phyloP scores from a whole-genome alignment of 2,113 vertebrate genomes.

The Melanocharis versteri region DNA sequence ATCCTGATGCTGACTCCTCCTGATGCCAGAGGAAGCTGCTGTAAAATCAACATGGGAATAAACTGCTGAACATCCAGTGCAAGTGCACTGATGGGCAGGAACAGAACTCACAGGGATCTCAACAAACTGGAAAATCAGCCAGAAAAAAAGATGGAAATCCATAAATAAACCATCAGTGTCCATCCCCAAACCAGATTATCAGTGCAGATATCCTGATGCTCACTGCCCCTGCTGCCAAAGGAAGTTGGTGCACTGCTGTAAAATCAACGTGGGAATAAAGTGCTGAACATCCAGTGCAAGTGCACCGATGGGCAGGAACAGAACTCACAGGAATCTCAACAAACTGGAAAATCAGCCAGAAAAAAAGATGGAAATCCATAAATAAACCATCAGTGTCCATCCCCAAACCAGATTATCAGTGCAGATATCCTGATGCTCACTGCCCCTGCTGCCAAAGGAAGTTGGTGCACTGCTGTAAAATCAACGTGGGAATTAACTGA shows the following conservation, averaged over 20 bases:
- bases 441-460: neutral
- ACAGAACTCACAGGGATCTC: no score
- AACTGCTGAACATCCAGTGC: no score
- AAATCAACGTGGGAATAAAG: neutral
- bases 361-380: neutral
- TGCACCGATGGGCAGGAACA: neutral
- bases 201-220: no score
- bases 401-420: rapidly evolving
- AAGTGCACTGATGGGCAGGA: no score
- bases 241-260: neutral
- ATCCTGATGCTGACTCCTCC: no score
- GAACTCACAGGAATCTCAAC: neutral
- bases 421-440: neutral
- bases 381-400: neutral
- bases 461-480: neutral
- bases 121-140: no score
- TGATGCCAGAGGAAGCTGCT: neutral
- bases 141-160: no score
- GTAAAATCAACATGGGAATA: no score
- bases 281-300: neutral
- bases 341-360: neutral
- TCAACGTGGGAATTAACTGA: neutral
- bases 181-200: no score
- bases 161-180: no score
- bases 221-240: neutral